Percentiles rank a stretch among this genome's conserved stretches.
Evolutionary conservation across 2,113 vertebrate genomes (phyloP).

Genomic region (Aptenodytes patagonicus): DNA sequence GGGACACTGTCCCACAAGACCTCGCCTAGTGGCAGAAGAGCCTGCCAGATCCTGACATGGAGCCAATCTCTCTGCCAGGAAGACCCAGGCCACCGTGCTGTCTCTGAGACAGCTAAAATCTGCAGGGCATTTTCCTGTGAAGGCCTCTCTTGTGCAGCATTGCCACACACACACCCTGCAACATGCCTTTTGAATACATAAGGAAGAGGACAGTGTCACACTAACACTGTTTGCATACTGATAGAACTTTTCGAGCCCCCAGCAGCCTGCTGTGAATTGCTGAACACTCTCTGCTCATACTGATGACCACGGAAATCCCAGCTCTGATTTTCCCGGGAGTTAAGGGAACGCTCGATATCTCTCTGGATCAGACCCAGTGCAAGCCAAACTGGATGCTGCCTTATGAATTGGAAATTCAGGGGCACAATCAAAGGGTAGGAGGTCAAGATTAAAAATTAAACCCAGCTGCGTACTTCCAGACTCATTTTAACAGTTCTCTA

Average conservation of each 20-base stretch:
- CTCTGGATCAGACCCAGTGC: background rate
- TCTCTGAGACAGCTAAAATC: background rate
- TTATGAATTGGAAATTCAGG: background rate
- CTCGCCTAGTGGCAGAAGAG: background rate
- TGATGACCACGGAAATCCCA: background rate
- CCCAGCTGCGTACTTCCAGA: background rate
- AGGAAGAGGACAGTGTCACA: background rate
- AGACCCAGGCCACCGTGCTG: background rate
- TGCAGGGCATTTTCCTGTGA: fast-evolving
- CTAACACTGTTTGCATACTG: fast-evolving
- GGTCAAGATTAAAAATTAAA: background rate
- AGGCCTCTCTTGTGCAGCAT: background rate
- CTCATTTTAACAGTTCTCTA: background rate
- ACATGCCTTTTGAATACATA: background rate
- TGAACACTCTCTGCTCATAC: background rate
- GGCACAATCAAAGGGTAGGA: background rate
- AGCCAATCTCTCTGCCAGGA: background rate
- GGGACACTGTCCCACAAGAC: background rate
- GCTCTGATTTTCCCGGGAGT: background rate
- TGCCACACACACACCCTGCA: background rate
- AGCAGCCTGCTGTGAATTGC: background rate
- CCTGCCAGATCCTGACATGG: too few relatives aligned
- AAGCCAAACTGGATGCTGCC: background rate
- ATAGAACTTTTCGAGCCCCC: background rate
- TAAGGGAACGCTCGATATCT: background rate